A percentile compares a stretch with the other conserved stretches of the same genome.
phyloP scores from a whole-genome alignment of 1,140 invertebrate genomes.

The Lamellibrachia luymesi region DNA sequence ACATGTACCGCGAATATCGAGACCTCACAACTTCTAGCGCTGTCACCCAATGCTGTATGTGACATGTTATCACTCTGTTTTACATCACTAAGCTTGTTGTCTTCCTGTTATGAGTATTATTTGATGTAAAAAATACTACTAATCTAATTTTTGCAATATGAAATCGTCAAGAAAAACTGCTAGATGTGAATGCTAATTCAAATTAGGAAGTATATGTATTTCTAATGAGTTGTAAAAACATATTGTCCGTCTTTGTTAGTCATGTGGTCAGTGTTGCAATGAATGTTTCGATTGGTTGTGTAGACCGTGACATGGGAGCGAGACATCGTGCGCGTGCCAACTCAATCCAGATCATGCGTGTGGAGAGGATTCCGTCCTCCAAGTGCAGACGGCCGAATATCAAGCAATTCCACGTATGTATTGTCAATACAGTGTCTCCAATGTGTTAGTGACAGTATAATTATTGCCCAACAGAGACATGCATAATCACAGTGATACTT shows the following conservation, averaged over 20 bases:
- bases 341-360: constrained; percentile 97
- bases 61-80: not conserved
- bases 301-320: constrained; percentile 95
- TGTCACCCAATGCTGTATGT: constrained; percentile 90
- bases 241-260: no score
- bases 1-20: constrained; percentile 99
- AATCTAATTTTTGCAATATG: no score
- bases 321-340: constrained; percentile 95
- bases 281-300: constrained; percentile 22
- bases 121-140: no score
- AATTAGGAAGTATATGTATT: no score
- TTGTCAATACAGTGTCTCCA: not conserved
- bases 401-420: constrained; percentile 90
- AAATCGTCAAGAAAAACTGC: no score
- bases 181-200: no score
- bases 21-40: constrained; percentile 92
- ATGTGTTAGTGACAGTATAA: not conserved
- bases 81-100: not conserved
- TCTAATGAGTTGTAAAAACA: no score
- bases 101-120: not conserved
- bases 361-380: constrained; percentile 81
- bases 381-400: constrained; percentile 90
- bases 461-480: no score
- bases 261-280: not conserved
- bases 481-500: not conserved